Evolutionary conservation across 2,113 vertebrate genomes (phyloP).

Genomic region (Brachirus orientalis): DNA sequence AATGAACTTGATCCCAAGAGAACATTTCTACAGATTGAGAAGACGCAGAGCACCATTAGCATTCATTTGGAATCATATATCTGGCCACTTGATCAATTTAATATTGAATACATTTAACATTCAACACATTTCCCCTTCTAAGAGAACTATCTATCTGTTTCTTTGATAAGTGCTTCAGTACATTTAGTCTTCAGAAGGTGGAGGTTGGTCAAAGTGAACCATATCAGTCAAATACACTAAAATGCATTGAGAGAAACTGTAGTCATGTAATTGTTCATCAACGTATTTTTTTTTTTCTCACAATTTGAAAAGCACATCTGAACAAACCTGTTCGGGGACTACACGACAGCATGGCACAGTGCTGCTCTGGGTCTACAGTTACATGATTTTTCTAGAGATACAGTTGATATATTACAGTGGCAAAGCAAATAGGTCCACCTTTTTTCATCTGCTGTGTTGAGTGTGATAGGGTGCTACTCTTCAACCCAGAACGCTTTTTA

Average conservation of each 20-base stretch:
- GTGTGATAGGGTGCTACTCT: constrained; percentile 53
- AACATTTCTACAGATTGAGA: neutral
- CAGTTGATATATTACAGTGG: constrained; percentile 34
- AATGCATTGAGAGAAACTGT: neutral
- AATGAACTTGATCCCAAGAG: neutral
- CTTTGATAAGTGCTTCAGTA: too few species aligned
- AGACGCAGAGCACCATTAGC: neutral
- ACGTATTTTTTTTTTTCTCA: constrained; percentile 1
- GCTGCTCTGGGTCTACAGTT: constrained; percentile 21
- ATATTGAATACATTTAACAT: neutral
- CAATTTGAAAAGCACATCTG: constrained; percentile 6
- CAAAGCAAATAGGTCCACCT: constrained; percentile 15
- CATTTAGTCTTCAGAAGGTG: too few species aligned
- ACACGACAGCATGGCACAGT: neutral
- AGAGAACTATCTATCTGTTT: too few species aligned
- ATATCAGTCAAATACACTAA: neutral
- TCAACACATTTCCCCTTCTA: neutral
- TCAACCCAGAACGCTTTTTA: constrained; percentile 52
- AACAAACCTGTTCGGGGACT: constrained; percentile 5
- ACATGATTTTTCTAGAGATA: constrained; percentile 48
- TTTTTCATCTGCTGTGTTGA: constrained; percentile 7
- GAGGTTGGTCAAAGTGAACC: neutral
- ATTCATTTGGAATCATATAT: neutral
- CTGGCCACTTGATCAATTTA: neutral
- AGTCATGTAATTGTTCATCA: neutral